phyloP scores from a whole-genome alignment of 2,113 vertebrate genomes.

The Ceratotherium simum region DNA sequence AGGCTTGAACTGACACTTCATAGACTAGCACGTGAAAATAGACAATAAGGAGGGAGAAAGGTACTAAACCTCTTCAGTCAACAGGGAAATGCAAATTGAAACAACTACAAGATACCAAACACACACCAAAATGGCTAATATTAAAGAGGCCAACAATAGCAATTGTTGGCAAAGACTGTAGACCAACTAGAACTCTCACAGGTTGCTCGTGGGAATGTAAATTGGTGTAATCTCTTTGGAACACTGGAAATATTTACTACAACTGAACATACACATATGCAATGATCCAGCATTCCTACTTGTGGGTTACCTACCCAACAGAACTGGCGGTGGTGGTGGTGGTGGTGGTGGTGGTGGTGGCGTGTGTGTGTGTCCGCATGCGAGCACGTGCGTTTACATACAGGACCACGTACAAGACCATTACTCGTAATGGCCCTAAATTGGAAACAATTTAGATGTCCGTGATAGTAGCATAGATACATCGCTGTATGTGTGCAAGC shows the following conservation, averaged over 20 bases:
- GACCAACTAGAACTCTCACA: background rate
- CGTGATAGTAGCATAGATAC: too few relatives aligned
- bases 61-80: background rate
- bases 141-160: background rate
- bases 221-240: background rate
- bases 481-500: too few relatives aligned
- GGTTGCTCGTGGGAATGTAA: background rate
- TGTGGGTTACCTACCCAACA: background rate
- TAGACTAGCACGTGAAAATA: background rate
- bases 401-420: too few relatives aligned
- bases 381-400: background rate
- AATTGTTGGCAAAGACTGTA: background rate
- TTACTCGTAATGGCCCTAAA: background rate
- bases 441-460: background rate
- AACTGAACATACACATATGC: background rate
- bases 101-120: background rate
- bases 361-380: background rate
- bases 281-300: background rate
- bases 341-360: too few relatives aligned
- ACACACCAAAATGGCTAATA: background rate
- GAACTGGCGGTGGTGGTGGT: background rate
- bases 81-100: background rate
- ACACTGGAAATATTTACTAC: background rate
- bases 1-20: background rate
- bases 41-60: background rate